phyloP scores from a whole-genome alignment of 2,797 vertebrate species.

The Poecile montanus region DNA sequence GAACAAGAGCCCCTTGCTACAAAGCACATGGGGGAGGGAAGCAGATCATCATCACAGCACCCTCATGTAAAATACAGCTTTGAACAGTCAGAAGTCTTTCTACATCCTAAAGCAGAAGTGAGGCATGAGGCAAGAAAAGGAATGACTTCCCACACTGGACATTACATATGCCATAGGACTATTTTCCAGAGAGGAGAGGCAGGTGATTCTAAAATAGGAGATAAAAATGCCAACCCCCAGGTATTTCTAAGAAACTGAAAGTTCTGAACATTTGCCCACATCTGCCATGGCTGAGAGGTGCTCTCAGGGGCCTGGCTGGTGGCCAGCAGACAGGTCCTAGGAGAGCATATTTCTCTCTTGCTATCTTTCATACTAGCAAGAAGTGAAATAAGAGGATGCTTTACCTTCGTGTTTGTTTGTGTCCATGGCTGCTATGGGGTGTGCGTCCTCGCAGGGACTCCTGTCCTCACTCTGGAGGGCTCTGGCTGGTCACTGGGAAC shows the following conservation, averaged over 20 bases:
- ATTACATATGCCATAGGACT: neutral
- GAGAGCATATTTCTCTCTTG: neutral
- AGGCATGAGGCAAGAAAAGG: neutral
- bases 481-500: constrained; percentile 64
- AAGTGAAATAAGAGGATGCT: constrained; percentile 52
- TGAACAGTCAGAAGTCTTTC: neutral
- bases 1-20: neutral
- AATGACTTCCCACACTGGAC: neutral
- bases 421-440: constrained; percentile 70
- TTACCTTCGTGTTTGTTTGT: constrained; percentile 79
- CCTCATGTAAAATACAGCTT: neutral
- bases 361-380: neutral
- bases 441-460: constrained; percentile 50
- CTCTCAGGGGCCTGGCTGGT: neutral
- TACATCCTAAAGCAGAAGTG: neutral
- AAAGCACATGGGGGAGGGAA: neutral
- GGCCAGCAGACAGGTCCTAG: neutral
- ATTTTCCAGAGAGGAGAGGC: neutral
- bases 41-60: neutral
- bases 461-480: constrained; percentile 65
- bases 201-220: neutral
- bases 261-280: neutral
- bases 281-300: neutral
- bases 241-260: neutral
- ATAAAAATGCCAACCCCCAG: neutral